Evolutionary conservation across 2,888 invertebrate genomes (phyloP).

Genomic region (Heteropelma amictum): DNA sequence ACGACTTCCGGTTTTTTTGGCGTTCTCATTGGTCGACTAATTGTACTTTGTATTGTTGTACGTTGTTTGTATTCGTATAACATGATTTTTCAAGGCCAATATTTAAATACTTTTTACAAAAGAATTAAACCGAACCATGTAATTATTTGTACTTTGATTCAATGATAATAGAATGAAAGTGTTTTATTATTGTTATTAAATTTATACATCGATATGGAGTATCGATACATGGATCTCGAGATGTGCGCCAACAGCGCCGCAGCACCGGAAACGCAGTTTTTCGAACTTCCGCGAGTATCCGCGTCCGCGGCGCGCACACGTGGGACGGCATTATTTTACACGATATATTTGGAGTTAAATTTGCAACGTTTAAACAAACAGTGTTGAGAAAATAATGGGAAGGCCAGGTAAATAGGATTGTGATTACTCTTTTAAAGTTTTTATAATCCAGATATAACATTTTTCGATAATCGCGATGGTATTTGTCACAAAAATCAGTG

Average conservation of each 20-base stretch:
- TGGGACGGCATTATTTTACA: slow-evolving; percentile 39
- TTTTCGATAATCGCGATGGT: background rate
- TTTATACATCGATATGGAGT: slow-evolving; percentile 7
- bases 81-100: too few species aligned
- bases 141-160: too few species aligned
- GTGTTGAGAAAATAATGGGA: slow-evolving; percentile 73
- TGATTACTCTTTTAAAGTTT: background rate
- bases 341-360: background rate
- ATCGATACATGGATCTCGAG: slow-evolving; percentile 9
- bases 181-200: background rate
- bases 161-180: too few species aligned
- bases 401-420: slow-evolving; percentile 74
- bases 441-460: slow-evolving; percentile 18
- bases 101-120: too few species aligned
- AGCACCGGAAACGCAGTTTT: slow-evolving; percentile 11
- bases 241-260: too few species aligned
- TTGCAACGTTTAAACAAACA: slow-evolving; percentile 10
- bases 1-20: too few species aligned
- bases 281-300: slow-evolving; percentile 58
- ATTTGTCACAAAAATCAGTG: background rate
- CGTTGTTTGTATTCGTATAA: too few species aligned
- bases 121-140: too few species aligned
- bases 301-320: slow-evolving; percentile 63
- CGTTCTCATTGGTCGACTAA: too few species aligned
- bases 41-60: too few species aligned